Conservation (phyloP, 2,797 vertebrate species). For the Microcaecilia unicolor region DNA sequence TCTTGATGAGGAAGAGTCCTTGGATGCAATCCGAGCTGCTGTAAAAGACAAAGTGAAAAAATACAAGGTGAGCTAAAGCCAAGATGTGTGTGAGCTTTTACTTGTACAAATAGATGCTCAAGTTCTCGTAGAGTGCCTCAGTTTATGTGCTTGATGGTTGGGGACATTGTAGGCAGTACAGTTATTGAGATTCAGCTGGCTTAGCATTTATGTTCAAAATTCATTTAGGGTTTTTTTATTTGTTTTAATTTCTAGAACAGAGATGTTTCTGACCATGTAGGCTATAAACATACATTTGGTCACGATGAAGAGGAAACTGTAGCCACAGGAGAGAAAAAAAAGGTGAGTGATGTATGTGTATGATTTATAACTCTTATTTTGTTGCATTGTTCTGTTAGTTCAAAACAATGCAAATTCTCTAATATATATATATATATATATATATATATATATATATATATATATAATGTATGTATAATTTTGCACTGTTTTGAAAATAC, state of each 20-base stretch:
- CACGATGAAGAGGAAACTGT: background rate
- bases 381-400: too few species aligned
- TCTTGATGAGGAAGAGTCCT: conserved; percentile 72
- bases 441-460: too few species aligned
- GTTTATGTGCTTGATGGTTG: background rate
- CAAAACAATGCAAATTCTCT: too few species aligned
- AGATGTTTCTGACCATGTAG: conserved; percentile 18
- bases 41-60: conserved; percentile 72
- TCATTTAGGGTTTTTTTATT: too few species aligned
- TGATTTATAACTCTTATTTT: too few species aligned
- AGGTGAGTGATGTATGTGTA: conserved; percentile 31
- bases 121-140: too few species aligned
- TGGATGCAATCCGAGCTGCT: conserved; percentile 73
- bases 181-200: too few species aligned
- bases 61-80: conserved; percentile 55
- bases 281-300: conserved; percentile 16
- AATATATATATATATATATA: too few species aligned
- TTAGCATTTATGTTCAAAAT: too few species aligned
- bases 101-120: background rate
- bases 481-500: too few species aligned
- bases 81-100: accelerated
- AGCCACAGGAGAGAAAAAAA: conserved; percentile 15
- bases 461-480: too few species aligned
- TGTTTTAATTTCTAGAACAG: conserved; percentile 21
- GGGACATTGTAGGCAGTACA: too few species aligned